These are phyloP conservation scores for Yponomeuta malinellus DNA, from an alignment of 2,888 invertebrate species.

Conservation along the genomic window DNA sequence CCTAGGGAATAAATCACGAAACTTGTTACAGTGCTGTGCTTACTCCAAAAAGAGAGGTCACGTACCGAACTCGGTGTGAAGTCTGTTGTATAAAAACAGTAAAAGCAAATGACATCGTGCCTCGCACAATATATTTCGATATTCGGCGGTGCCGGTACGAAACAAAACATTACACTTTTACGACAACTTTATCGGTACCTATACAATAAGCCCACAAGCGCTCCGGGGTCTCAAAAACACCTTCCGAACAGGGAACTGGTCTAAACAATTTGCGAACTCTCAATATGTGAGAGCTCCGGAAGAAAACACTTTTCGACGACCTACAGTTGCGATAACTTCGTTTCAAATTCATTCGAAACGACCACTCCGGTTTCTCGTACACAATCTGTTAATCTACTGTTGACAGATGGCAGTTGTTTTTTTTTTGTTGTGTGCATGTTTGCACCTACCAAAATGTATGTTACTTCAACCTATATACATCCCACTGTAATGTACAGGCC, in stretches of 20 bases:
- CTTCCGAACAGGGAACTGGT: not conserved
- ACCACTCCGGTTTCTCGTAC: not conserved
- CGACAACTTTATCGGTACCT: not conserved
- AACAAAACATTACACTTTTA: constrained; percentile 1
- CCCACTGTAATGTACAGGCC: too few relatives aligned
- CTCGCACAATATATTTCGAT: not conserved
- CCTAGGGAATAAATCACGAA: not conserved
- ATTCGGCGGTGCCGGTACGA: not conserved
- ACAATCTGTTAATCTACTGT: too few relatives aligned
- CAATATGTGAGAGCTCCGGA: not conserved
- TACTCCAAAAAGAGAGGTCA: not conserved
- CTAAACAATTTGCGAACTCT: not conserved
- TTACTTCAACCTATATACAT: too few relatives aligned
- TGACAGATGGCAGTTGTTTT: too few relatives aligned
- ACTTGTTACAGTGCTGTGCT: not conserved
- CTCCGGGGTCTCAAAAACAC: not conserved
- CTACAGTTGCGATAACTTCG: not conserved
- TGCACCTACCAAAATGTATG: too few relatives aligned
- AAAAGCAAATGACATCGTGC: not conserved
- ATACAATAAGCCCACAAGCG: not conserved
- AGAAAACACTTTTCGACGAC: not conserved
- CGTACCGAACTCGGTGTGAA: not conserved
- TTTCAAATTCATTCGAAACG: not conserved
- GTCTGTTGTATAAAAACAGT: not conserved
- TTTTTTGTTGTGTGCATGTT: too few relatives aligned